A percentile compares a stretch with the other conserved stretches of the same genome.
Conservation (phyloP, 2,113 vertebrate genomes). For the Ameiurus melas region DNA sequence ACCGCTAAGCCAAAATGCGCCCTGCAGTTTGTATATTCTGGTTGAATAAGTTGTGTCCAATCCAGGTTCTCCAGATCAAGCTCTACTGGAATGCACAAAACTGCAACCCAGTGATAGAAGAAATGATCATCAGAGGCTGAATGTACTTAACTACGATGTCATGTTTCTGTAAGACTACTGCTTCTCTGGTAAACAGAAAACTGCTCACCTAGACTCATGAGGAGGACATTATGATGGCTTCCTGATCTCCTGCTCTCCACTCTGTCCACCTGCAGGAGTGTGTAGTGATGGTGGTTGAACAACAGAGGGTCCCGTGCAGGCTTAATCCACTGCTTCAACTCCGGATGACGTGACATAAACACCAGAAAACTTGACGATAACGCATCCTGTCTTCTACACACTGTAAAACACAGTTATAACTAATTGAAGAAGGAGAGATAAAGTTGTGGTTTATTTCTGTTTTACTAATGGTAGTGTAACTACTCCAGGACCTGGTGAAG, state of each 20-base stretch:
- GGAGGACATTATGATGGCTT: conserved; percentile 44
- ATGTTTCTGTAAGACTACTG: background rate
- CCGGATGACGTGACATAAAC: conserved; percentile 40
- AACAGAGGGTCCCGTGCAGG: conserved; percentile 56
- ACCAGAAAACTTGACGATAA: rapidly evolving
- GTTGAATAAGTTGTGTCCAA: background rate
- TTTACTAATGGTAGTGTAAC: conserved; percentile 48
- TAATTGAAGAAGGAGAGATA: background rate
- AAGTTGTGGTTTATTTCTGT: background rate
- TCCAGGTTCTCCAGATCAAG: background rate
- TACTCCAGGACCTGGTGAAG: background rate
- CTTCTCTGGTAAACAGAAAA: background rate
- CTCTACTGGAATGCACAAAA: background rate
- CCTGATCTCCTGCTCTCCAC: background rate
- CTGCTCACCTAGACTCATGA: conserved; percentile 66
- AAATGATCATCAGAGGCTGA: too few species aligned
- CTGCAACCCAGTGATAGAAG: too few species aligned
- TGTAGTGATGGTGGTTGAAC: conserved; percentile 61
- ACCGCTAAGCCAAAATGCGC: too few species aligned
- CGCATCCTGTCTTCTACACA: conserved; percentile 51
- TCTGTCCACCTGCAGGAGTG: conserved; percentile 58
- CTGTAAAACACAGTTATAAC: conserved; percentile 50
- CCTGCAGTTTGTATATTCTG: background rate
- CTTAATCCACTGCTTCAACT: conserved; percentile 57
- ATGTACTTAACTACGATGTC: background rate